A percentile compares a stretch with the other conserved stretches of the same genome.
Conservation (phyloP, 1,140 invertebrate species). For the Lycorma delicatula region DNA sequence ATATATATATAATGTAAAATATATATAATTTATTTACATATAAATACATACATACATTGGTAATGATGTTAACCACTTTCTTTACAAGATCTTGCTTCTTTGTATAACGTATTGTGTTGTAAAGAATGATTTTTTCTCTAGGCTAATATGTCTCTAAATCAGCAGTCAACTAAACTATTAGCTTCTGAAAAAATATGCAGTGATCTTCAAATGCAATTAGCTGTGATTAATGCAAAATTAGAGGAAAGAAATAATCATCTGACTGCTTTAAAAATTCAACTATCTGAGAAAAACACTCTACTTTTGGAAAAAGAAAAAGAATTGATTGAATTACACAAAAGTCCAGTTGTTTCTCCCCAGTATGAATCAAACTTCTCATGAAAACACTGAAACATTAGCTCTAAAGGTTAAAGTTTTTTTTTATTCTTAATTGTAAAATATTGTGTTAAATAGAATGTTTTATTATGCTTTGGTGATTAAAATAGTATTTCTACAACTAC, state of each 20-base stretch:
- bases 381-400: constrained; percentile 18
- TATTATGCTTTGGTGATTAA: no score
- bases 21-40: no score
- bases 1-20: no score
- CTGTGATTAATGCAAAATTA: not conserved
- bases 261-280: constrained; percentile 26
- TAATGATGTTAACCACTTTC: no score
- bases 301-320: constrained; percentile 34
- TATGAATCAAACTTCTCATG: no score
- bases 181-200: constrained; percentile 16
- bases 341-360: no score
- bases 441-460: no score
- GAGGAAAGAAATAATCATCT: constrained; percentile 24
- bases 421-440: not conserved
- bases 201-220: constrained; percentile 3
- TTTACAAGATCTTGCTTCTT: no score
- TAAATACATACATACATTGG: no score
- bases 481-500: no score
- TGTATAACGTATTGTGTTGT: no score
- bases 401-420: constrained; percentile 14
- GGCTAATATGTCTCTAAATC: constrained; percentile 7
- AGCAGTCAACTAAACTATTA: constrained; percentile 16
- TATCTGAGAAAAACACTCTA: constrained; percentile 28
- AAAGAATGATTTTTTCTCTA: no score
- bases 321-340: constrained; percentile 30